Evolutionary conservation across 2,888 invertebrate genomes (phyloP).

Genomic region (Anoncus sp.): DNA sequence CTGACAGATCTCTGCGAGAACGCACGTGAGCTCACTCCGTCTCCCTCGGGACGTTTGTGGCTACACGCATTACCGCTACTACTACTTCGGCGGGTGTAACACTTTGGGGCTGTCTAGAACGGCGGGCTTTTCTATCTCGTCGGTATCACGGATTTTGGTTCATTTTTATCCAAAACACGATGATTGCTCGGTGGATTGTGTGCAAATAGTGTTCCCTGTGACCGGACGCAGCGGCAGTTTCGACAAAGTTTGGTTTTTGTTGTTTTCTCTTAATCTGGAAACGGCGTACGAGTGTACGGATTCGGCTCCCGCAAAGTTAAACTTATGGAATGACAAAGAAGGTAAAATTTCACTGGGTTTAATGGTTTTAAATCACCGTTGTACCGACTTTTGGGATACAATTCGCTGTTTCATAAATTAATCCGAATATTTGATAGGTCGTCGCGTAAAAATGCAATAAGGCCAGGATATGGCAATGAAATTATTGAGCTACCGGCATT

Average conservation of each 20-base stretch:
- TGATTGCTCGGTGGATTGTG: slow-evolving; percentile 45
- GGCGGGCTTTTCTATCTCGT: slow-evolving; percentile 8
- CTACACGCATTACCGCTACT: slow-evolving; percentile 48
- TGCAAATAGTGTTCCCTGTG: slow-evolving; percentile 53
- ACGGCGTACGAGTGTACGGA: slow-evolving; percentile 56
- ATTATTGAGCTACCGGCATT: slow-evolving; percentile 41
- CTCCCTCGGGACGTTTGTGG: slow-evolving; percentile 54
- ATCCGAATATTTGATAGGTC: slow-evolving; percentile 6
- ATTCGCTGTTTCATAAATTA: neutral
- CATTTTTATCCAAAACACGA: slow-evolving; percentile 12
- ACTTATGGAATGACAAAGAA: slow-evolving; percentile 81
- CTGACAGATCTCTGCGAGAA: slow-evolving; percentile 61
- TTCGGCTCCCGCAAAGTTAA: slow-evolving; percentile 57
- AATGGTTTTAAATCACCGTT: slow-evolving; percentile 1
- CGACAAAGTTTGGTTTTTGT: slow-evolving; percentile 50
- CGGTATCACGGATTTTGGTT: neutral
- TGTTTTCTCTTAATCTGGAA: slow-evolving; percentile 39
- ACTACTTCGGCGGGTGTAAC: slow-evolving; percentile 2
- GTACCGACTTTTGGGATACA: slow-evolving; percentile 7
- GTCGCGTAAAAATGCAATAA: slow-evolving; percentile 15
- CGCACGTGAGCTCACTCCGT: slow-evolving; percentile 26
- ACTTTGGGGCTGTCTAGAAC: neutral
- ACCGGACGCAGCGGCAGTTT: slow-evolving; percentile 49
- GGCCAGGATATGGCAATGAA: neutral
- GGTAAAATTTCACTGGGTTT: slow-evolving; percentile 72